phyloP scores from a whole-genome alignment of 1,140 invertebrate genomes.

The Drosophila tsacasi region DNA sequence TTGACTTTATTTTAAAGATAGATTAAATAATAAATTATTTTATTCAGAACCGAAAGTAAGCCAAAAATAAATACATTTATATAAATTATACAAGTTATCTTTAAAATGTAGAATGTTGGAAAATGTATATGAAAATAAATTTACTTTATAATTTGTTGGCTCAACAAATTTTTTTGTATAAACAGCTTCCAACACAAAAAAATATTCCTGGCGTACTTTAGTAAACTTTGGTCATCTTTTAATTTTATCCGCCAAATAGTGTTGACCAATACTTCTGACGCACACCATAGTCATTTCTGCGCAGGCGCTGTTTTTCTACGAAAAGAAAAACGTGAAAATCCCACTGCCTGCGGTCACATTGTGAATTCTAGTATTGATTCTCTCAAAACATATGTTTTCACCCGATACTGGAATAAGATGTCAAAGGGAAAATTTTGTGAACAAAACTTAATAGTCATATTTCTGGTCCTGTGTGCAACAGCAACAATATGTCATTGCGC shows the following conservation, averaged over 20 bases:
- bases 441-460: not conserved
- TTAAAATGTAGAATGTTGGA: not conserved
- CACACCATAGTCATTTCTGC: not conserved
- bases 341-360: not conserved
- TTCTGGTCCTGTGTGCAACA: not conserved
- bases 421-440: constrained; percentile 11
- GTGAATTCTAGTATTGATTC: constrained; percentile 11
- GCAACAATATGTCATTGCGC: constrained; percentile 7
- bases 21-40: too few species aligned
- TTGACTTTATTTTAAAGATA: too few species aligned
- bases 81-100: too few species aligned
- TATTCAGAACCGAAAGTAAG: too few species aligned
- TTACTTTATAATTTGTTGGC: not conserved
- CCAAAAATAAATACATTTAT: too few species aligned
- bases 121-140: not conserved
- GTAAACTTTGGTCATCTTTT: not conserved
- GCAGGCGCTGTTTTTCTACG: not conserved
- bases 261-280: not conserved
- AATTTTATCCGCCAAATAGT: not conserved
- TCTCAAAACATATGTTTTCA: constrained; percentile 16
- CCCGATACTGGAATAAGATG: constrained; percentile 10
- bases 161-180: not conserved
- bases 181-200: not conserved
- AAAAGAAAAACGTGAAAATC: not conserved
- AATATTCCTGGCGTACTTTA: not conserved